Base-by-base conservation (phyloP, 2,888 invertebrate species). In the Polydrusus cervinus region DNA sequence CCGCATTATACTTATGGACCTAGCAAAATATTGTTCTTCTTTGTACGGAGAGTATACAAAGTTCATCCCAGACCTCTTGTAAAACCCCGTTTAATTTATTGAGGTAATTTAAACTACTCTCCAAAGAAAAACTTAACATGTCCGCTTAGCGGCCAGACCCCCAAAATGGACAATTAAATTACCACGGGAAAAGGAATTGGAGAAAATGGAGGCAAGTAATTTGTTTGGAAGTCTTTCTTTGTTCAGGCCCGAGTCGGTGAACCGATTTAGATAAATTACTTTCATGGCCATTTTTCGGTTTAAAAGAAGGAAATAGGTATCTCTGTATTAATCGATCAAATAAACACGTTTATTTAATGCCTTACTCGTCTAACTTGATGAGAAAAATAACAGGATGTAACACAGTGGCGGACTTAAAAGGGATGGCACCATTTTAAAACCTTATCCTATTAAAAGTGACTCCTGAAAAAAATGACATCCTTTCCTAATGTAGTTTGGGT, bases 121-220 rank as follows among this genome's bases (percentile, higher is more conserved):
- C n/a, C 3, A n/a, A 16, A n/a, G 16, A 47, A 47, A 47, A 47
- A 43, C 43, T n/a, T n/a, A 43, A 43, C 43, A 16, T 16, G 8
- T 14, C 16, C 16, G 47, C 47, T 47, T 47, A 47, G 47, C n/a
- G 25, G 25, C n/a, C 53, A 20, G 30, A 53, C 53, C 25, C 53
- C 30, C n/a, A n/a, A 53, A 53, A 20, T 53, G 53, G 53, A 53
- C 53, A 53, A 53, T 53, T 53, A 53, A 25, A 53, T n/a, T 20
- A 53, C 47, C 47, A 9, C 47, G 16, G 47, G 47, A 53, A 53
- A 30, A 10, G 53, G 20, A 25, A 25, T 30, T n/a, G 25, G 25
- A 25, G 53, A 20, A 25, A 51, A 51, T 51, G 51, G 51, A 51
- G 18, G 20, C 51, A 0, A 30, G 53, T 30, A 53, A 53, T 53